Conservation (phyloP, 2,113 vertebrate species). For the Callopanchax toddi region DNA sequence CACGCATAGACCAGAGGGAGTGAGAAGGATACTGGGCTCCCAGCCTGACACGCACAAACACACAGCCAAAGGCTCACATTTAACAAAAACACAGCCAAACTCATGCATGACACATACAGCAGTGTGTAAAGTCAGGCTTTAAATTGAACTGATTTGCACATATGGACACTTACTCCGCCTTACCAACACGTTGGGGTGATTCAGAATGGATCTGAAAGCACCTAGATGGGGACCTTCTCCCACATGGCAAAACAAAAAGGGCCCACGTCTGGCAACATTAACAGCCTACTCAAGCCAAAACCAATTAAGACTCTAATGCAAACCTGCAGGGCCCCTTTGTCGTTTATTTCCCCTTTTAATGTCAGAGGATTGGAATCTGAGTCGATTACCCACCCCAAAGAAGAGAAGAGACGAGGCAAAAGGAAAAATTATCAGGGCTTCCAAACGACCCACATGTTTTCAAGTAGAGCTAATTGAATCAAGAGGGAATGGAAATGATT, state of each 20-base stretch:
- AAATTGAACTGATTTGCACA: neutral
- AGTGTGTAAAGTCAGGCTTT: slow-evolving; percentile 5
- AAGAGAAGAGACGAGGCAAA: slow-evolving; percentile 52
- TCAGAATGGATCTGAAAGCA: slow-evolving; percentile 52
- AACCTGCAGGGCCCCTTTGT: slow-evolving; percentile 82
- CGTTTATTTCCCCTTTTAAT: slow-evolving; percentile 80
- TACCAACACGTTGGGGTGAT: slow-evolving; percentile 26
- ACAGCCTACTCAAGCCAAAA: slow-evolving; percentile 78
- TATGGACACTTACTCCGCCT: neutral
- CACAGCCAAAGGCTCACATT: slow-evolving; percentile 29
- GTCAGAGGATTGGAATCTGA: slow-evolving; percentile 81
- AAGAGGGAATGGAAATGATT: slow-evolving; percentile 66
- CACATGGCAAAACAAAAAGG: slow-evolving; percentile 75
- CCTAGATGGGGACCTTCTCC: slow-evolving; percentile 64
- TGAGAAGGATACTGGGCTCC: slow-evolving; percentile 67
- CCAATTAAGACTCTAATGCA: slow-evolving; percentile 82
- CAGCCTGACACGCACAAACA: slow-evolving; percentile 64
- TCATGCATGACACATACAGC: slow-evolving; percentile 48
- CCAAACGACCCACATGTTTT: slow-evolving; percentile 73
- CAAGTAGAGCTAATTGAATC: slow-evolving; percentile 69
- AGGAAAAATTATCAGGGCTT: slow-evolving; percentile 59
- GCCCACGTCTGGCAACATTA: slow-evolving; percentile 69
- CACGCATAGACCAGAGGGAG: slow-evolving; percentile 75
- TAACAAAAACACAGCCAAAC: slow-evolving; percentile 47
- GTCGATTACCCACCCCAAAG: slow-evolving; percentile 66